Evolutionary conservation across 2,797 vertebrate species (phyloP).

Genomic region (Pseudocheirus occidentalis): DNA sequence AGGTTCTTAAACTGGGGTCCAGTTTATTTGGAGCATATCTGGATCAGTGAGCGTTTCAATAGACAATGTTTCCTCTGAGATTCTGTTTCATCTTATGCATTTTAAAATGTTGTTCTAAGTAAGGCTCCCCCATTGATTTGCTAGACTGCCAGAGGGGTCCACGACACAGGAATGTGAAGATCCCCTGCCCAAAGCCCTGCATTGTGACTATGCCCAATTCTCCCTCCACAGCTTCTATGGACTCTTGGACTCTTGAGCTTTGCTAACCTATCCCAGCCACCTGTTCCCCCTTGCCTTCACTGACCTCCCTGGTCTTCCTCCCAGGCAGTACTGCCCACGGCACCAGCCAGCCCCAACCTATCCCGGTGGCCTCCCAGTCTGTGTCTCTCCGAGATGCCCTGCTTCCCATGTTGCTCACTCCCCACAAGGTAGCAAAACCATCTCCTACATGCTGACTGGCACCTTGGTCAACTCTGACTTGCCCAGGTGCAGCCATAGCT

Average conservation of each 20-base stretch:
- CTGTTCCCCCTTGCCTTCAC: background rate
- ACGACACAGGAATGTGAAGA: background rate
- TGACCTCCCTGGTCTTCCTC: background rate
- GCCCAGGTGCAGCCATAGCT: slow-evolving; percentile 59
- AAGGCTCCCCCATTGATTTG: background rate
- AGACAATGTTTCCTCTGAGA: background rate
- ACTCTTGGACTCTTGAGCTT: background rate
- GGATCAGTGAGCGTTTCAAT: background rate
- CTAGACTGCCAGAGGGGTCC: background rate
- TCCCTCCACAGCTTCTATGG: background rate
- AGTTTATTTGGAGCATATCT: background rate
- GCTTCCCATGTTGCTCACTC: background rate
- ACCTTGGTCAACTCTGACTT: background rate
- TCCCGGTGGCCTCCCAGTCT: background rate
- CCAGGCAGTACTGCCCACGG: background rate
- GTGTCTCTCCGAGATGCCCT: too few relatives aligned
- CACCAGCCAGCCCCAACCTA: background rate
- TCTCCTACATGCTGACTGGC: background rate
- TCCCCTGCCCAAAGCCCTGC: background rate
- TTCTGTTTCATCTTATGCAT: background rate
- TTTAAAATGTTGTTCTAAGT: background rate
- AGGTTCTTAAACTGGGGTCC: background rate
- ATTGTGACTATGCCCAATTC: background rate
- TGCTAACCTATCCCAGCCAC: background rate
- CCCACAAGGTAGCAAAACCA: background rate